Conservation (phyloP, 2,888 invertebrate species). For the Drosophila leonis region DNA sequence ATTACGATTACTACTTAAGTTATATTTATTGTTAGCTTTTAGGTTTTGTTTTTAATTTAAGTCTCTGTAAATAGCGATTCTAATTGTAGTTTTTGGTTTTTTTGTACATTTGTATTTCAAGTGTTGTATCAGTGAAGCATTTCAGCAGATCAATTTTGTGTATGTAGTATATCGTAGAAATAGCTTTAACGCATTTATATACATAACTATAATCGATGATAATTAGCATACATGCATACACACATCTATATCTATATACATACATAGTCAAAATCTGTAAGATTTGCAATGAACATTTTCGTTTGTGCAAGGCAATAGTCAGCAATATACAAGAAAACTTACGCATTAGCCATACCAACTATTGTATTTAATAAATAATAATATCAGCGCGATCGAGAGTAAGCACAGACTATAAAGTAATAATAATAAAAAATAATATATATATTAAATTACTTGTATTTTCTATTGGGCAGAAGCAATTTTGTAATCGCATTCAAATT, state of each 20-base stretch:
- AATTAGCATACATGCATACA: slow-evolving; percentile 15
- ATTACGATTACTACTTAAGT: slow-evolving; percentile 40
- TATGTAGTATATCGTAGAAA: slow-evolving; percentile 44
- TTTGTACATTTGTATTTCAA: slow-evolving; percentile 49
- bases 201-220: slow-evolving; percentile 29
- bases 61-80: slow-evolving; percentile 44
- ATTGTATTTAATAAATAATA: slow-evolving; percentile 42
- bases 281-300: slow-evolving; percentile 62
- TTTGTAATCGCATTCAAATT: background rate
- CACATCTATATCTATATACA: slow-evolving; percentile 25
- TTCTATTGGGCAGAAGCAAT: background rate
- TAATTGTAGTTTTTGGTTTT: slow-evolving; percentile 18
- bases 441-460: slow-evolving; percentile 12
- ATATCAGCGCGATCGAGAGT: slow-evolving; percentile 9
- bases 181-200: slow-evolving; percentile 48
- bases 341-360: slow-evolving; percentile 49
- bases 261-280: slow-evolving; percentile 75
- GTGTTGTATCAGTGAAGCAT: slow-evolving; percentile 72
- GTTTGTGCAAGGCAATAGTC: slow-evolving; percentile 63
- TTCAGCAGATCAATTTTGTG: slow-evolving; percentile 42
- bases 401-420: slow-evolving; percentile 50
- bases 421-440: slow-evolving; percentile 50
- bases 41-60: slow-evolving; percentile 13
- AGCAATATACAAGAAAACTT: slow-evolving; percentile 58
- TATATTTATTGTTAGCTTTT: slow-evolving; percentile 40